Conservation (phyloP, 2,797 vertebrate species). For the Macroramphosus scolopax region DNA sequence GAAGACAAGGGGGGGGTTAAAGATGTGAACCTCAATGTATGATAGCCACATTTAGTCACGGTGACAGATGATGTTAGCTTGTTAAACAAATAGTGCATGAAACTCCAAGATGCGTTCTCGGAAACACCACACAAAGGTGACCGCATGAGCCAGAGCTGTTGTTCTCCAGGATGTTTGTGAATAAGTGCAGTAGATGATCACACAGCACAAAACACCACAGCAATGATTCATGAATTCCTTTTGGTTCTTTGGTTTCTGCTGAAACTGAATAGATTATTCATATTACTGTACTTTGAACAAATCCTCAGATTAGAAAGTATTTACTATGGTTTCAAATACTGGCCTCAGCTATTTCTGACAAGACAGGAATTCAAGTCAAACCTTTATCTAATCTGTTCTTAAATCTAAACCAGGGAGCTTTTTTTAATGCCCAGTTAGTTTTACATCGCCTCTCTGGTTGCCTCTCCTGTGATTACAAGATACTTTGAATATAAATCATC, state of each 20-base stretch:
- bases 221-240: background rate
- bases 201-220: constrained; percentile 12
- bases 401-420: too few relatives aligned
- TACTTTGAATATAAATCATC: too few relatives aligned
- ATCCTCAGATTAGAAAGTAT: background rate
- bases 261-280: constrained; percentile 17
- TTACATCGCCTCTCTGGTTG: too few relatives aligned
- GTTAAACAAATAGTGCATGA: constrained; percentile 42
- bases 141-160: constrained; percentile 5
- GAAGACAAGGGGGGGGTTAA: constrained; percentile 13
- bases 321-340: background rate
- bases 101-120: constrained; percentile 6
- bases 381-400: too few relatives aligned
- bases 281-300: background rate
- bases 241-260: constrained; percentile 22
- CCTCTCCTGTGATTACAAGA: too few relatives aligned
- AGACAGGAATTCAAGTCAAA: too few relatives aligned
- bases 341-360: too few relatives aligned
- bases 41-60: too few relatives aligned
- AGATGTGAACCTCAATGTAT: constrained; percentile 40
- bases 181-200: constrained; percentile 11
- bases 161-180: too few relatives aligned
- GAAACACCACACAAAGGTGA: constrained; percentile 16
- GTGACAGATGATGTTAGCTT: constrained; percentile 32
- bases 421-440: too few relatives aligned